These are phyloP conservation scores for Rhadina sibilatrix DNA, from an alignment of 2,113 vertebrate genomes.

Conservation along the genomic window DNA sequence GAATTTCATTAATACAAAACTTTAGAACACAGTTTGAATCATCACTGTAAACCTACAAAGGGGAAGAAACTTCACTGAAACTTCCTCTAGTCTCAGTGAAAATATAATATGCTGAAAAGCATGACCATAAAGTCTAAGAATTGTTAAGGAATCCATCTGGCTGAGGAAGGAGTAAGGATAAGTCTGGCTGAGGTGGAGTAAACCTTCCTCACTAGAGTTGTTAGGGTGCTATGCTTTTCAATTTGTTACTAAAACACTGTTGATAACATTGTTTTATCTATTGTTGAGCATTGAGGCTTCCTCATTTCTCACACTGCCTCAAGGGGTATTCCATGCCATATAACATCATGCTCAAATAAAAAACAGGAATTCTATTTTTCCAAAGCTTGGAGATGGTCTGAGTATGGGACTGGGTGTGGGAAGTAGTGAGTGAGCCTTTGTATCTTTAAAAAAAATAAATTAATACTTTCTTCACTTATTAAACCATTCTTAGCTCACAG, in stretches of 20 bases:
- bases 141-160: background rate
- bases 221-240: background rate
- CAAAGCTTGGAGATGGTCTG: background rate
- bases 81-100: background rate
- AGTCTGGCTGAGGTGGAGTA: background rate
- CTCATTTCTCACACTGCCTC: background rate
- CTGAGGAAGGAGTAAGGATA: background rate
- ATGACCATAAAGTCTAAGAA: background rate
- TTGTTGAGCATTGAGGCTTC: background rate
- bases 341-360: background rate
- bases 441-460: background rate
- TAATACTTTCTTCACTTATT: background rate
- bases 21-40: background rate
- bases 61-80: background rate
- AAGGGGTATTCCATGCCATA: background rate
- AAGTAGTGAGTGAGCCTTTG: background rate
- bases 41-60: background rate
- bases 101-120: background rate
- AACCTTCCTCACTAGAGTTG: background rate
- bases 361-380: background rate
- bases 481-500: background rate
- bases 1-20: background rate
- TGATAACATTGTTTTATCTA: background rate
- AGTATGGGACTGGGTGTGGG: background rate
- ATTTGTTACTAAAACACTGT: background rate